Conservation (phyloP, 2,113 vertebrate species). For the Phoenicopterus ruber region DNA sequence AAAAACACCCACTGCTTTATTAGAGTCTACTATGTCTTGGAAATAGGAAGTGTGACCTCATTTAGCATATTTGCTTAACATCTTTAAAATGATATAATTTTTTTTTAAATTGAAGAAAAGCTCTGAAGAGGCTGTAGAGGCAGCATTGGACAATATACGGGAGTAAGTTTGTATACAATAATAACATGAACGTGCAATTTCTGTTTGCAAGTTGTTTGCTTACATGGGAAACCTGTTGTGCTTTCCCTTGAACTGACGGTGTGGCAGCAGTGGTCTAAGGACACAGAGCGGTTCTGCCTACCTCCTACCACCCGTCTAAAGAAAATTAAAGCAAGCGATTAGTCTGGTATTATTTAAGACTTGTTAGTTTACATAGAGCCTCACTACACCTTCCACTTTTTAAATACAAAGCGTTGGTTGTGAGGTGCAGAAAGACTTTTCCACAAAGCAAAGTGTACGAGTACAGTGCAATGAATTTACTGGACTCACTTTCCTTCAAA, state of each 20-base stretch:
- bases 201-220: not conserved
- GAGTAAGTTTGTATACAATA: not conserved
- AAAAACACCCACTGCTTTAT: not conserved
- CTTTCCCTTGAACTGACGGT: not conserved
- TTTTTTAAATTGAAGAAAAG: not conserved
- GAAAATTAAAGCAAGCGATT: not conserved
- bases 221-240: not conserved
- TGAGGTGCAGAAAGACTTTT: not conserved
- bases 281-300: not conserved
- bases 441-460: not conserved
- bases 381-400: not conserved
- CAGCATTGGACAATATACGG: not conserved
- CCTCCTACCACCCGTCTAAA: not conserved
- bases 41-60: not conserved
- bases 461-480: not conserved
- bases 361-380: not conserved
- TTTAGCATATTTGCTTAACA: not conserved
- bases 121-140: not conserved
- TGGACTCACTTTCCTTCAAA: not conserved
- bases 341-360: not conserved
- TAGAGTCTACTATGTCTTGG: not conserved
- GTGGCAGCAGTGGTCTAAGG: not conserved
- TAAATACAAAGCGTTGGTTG: not conserved
- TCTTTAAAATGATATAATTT: not conserved
- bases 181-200: not conserved